These are phyloP conservation scores for Cetonia aurata DNA, from an alignment of 2,888 invertebrate genomes.

Conservation along the genomic window DNA sequence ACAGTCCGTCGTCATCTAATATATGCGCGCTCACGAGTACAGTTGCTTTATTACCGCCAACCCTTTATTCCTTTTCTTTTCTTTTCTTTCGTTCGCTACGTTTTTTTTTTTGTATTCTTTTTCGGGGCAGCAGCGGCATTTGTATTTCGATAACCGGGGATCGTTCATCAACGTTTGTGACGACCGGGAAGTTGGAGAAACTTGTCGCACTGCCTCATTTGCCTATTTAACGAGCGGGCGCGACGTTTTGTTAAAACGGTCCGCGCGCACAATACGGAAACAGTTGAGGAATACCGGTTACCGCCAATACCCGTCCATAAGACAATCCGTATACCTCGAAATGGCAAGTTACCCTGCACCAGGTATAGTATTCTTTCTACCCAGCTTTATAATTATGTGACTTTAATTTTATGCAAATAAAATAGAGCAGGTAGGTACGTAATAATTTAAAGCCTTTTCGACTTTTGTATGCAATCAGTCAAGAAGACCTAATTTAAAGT, in stretches of 20 bases:
- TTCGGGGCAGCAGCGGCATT: slow-evolving; percentile 47
- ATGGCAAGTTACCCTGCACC: slow-evolving; percentile 27
- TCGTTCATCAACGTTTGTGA: slow-evolving; percentile 59
- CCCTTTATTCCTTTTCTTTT: slow-evolving; percentile 50
- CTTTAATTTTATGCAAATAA: slow-evolving; percentile 31
- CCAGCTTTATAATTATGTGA: slow-evolving; percentile 29
- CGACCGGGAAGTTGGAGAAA: slow-evolving; percentile 53
- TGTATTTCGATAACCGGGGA: slow-evolving; percentile 49
- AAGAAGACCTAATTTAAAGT: no score
- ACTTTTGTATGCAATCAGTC: no score
- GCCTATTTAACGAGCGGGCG: slow-evolving; percentile 60
- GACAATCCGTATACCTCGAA: slow-evolving; percentile 18
- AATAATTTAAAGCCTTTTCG: background rate
- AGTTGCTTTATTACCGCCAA: slow-evolving; percentile 53
- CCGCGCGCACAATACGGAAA: slow-evolving; percentile 48
- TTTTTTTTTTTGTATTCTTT: slow-evolving; percentile 35
- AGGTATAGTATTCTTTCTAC: slow-evolving; percentile 25
- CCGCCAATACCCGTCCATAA: slow-evolving; percentile 6
- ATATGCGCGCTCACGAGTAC: slow-evolving; percentile 61
- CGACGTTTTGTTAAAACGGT: slow-evolving; percentile 59
- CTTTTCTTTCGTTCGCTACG: slow-evolving; percentile 36
- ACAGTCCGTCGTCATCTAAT: slow-evolving; percentile 54
- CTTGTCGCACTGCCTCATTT: slow-evolving; percentile 59
- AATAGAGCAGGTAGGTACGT: slow-evolving; percentile 9
- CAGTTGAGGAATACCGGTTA: slow-evolving; percentile 45